These are phyloP conservation scores for Podabrus alpinus DNA, from an alignment of 2,888 invertebrate species.

Conservation along the genomic window DNA sequence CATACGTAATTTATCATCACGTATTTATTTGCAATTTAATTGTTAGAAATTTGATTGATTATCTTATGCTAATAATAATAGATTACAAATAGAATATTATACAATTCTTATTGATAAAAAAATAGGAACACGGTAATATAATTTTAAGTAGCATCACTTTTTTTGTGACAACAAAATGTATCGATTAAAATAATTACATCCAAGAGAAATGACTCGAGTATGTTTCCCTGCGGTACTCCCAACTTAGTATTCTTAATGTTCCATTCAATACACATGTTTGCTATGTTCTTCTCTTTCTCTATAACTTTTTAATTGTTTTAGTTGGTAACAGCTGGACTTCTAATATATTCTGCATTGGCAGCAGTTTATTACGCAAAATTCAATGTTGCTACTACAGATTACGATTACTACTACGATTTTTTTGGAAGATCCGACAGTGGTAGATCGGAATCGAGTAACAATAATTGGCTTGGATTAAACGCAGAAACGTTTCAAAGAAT, in stretches of 20 bases:
- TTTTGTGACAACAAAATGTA: background rate
- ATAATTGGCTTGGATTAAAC: conserved; percentile 63
- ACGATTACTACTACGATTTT: conserved; percentile 74
- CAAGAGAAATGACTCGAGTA: background rate
- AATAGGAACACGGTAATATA: background rate
- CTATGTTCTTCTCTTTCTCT: background rate
- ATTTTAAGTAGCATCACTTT: background rate
- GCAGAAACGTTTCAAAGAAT: conserved; percentile 69
- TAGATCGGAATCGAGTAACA: conserved; percentile 50
- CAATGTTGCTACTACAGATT: conserved; percentile 79
- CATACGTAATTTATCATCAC: background rate
- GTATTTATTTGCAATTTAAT: background rate
- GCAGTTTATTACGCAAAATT: conserved; percentile 88
- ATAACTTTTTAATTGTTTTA: conserved; percentile 53
- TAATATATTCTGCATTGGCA: conserved; percentile 83
- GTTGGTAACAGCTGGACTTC: conserved; percentile 78
- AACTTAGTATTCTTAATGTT: background rate
- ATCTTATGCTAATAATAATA: background rate
- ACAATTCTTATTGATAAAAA: background rate
- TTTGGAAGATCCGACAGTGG: conserved; percentile 66
- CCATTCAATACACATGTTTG: background rate
- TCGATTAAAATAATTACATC: background rate
- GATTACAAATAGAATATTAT: background rate
- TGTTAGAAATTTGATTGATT: background rate
- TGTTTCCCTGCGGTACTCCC: background rate